Evolutionary conservation across 1,140 invertebrate species (phyloP), one percentile per base, ranked within the genome.

Genomic region (Sitobion miscanthi): DNA sequence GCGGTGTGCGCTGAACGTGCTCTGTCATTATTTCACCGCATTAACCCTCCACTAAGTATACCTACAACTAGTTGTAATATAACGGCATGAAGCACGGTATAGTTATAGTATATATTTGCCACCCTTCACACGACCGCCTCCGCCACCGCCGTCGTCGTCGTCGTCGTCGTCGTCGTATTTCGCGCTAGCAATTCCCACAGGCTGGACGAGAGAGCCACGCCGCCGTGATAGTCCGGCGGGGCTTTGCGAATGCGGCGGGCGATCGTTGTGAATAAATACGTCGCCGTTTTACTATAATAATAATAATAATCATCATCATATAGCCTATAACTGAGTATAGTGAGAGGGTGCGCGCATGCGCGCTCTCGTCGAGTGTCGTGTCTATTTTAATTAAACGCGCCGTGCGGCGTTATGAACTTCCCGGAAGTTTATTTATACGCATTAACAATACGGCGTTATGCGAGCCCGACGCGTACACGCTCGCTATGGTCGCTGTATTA

Each of bases 311-410:
- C 11, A 49, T 49, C 11, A 49, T 49, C 11, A n/a, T 25, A 38
- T 38, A 38, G 38, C 38, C 38, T 20, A 42, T 86, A 42, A 23
- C 38, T 23, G 5, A 42, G 42, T 42, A 42, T 42, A 3, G 83
- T 42, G 23, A 1, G n/a, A 21, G 83, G 83, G 83, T 45, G 7
- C 7, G 42, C 42, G 83, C 42, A 6, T 17, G n/a, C 83, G 83
- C 42, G 9, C 4, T 0, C 0, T 0, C 45, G 45, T 23, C 23
- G 23, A 42, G 62, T 91, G 42, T 42, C 7, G 35, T 82, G 47
- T 83, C 91, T 83, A 45, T 92, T 92, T 92, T 92, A 92, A 92
- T 92, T 92, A 92, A 92, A 92, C 30, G 20, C 89, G 14, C 17
- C 21, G 57, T 21, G 38, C 30, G 42, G 42, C 62, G 21, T 69